Percentiles rank a stretch among this genome's conserved stretches.
Conservation (phyloP, 2,113 vertebrate genomes). For the Gymnorhina tibicen region DNA sequence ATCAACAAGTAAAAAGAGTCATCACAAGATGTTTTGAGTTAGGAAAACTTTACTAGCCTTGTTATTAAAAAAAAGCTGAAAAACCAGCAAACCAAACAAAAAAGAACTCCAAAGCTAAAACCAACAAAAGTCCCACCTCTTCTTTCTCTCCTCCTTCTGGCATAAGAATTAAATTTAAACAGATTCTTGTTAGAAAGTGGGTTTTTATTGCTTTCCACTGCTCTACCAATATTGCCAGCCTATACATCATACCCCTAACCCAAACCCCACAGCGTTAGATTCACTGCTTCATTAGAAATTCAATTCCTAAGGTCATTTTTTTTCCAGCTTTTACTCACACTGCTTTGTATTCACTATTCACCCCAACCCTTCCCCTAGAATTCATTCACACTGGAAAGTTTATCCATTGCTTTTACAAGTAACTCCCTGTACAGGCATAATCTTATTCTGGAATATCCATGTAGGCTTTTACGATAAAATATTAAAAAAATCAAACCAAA, state of each 20-base stretch:
- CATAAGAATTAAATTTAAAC: background rate
- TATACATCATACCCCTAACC: background rate
- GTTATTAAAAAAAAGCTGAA: background rate
- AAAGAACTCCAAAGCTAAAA: background rate
- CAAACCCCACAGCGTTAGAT: background rate
- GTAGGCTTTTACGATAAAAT: background rate
- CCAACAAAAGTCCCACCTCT: background rate
- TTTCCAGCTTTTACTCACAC: background rate
- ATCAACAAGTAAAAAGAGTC: background rate
- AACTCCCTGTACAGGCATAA: background rate
- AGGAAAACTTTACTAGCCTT: background rate
- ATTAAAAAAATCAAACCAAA: background rate
- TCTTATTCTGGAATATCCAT: background rate
- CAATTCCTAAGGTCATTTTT: background rate
- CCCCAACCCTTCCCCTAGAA: background rate
- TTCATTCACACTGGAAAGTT: background rate
- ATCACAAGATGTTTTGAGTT: background rate
- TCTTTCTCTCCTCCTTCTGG: background rate
- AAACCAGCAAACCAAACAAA: background rate
- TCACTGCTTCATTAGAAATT: background rate
- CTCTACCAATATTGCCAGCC: background rate
- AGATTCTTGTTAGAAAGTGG: background rate
- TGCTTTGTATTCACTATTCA: background rate
- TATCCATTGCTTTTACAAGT: background rate
- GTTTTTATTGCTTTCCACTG: background rate